These are phyloP conservation scores for Sebastiscus tertius DNA, from an alignment of 2,797 vertebrate species.

Conservation along the genomic window DNA sequence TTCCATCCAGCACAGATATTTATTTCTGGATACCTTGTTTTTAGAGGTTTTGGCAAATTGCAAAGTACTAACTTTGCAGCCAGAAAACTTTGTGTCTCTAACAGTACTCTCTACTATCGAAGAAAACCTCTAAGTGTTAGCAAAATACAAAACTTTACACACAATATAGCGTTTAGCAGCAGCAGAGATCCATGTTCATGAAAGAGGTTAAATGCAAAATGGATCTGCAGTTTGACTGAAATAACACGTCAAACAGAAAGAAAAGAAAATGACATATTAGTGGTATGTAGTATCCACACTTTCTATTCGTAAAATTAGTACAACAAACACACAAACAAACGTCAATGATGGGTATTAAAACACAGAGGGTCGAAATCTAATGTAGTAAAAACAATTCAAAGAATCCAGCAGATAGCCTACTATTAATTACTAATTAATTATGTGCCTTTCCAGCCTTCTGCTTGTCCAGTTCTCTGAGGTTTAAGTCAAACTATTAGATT, in stretches of 20 bases:
- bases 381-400: neutral
- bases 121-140: neutral
- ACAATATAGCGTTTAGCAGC: neutral
- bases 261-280: neutral
- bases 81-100: neutral
- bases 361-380: neutral
- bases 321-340: neutral
- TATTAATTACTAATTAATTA: neutral
- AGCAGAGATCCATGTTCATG: neutral
- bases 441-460: neutral
- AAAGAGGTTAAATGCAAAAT: neutral
- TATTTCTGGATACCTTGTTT: neutral
- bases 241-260: neutral
- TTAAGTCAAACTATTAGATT: neutral
- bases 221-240: neutral
- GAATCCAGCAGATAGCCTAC: neutral
- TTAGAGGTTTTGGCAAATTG: neutral
- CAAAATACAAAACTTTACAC: neutral
- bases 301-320: neutral
- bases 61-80: neutral
- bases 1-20: neutral
- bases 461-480: slow-evolving; percentile 37
- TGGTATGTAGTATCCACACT: neutral
- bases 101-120: neutral
- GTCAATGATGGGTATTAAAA: neutral